Percentiles rank a stretch among this genome's conserved stretches.
Conservation (phyloP, 2,888 invertebrate genomes). For the Busseola fusca region DNA sequence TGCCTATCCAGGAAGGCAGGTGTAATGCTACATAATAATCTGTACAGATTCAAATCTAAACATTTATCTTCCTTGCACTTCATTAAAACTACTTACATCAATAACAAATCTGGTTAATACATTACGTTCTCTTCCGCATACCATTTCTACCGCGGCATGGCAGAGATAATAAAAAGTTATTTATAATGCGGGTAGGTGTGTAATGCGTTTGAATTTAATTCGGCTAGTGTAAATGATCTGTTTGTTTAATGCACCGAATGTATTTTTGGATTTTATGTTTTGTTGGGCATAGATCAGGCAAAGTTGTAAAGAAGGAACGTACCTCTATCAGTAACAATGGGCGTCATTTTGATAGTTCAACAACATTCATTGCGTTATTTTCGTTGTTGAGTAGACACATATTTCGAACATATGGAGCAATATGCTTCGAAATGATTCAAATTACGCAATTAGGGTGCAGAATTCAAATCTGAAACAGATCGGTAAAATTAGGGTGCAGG, state of each 20-base stretch:
- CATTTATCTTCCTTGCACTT: conserved; percentile 11
- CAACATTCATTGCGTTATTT: too few relatives aligned
- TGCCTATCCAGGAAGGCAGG: too few relatives aligned
- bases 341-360: too few relatives aligned
- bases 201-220: conserved; percentile 45
- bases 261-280: conserved; percentile 54
- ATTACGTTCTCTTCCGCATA: conserved; percentile 25
- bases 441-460: too few relatives aligned
- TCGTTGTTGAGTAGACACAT: too few relatives aligned
- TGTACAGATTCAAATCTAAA: not conserved
- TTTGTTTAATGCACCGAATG: conserved; percentile 45
- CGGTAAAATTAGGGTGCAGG: too few relatives aligned
- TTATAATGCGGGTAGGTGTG: conserved; percentile 4
- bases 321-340: too few relatives aligned
- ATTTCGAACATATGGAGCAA: too few relatives aligned
- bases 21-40: conserved; percentile 10
- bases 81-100: conserved; percentile 33
- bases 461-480: too few relatives aligned
- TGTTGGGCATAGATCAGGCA: conserved; percentile 32
- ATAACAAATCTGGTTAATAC: conserved; percentile 13
- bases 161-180: conserved; percentile 16
- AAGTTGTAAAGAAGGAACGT: too few relatives aligned
- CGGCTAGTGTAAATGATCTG: conserved; percentile 54
- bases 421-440: too few relatives aligned
- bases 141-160: conserved; percentile 40